phyloP scores from a whole-genome alignment of 23 tunicate genomes.

The Halocynthia aurantium region DNA sequence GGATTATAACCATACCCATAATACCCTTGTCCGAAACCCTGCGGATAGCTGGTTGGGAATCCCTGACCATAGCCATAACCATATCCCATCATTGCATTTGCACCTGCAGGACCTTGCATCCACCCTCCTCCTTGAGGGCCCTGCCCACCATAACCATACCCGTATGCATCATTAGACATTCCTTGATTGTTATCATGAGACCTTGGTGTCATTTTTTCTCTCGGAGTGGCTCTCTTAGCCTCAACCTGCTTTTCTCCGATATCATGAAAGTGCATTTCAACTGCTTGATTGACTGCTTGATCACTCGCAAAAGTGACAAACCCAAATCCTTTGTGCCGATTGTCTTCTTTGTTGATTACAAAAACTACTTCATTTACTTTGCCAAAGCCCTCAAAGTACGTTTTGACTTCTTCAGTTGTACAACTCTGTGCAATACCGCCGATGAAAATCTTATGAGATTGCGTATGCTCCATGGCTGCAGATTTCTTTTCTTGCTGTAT shows the following conservation, averaged over 20 bases:
- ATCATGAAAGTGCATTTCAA: conserved; percentile 78
- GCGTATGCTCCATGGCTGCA: conserved; percentile 26
- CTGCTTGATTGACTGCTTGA: conserved; percentile 83
- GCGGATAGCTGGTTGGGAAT: conserved; percentile 10
- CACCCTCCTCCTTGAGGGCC: conserved; percentile 34
- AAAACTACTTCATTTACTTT: conserved; percentile 69
- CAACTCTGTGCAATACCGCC: conserved; percentile 88
- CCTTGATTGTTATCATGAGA: neutral
- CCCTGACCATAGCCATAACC: conserved; percentile 8
- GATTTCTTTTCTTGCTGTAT: conserved; percentile 66
- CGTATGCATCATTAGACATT: conserved; percentile 35
- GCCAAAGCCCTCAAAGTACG: conserved; percentile 58
- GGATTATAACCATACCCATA: conserved; percentile 17
- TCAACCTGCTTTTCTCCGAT: conserved; percentile 86
- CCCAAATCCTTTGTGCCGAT: conserved; percentile 73
- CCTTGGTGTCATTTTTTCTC: conserved; percentile 47
- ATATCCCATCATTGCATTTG: conserved; percentile 19
- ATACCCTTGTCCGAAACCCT: conserved; percentile 13
- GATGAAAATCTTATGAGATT: conserved; percentile 73
- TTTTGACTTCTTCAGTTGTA: conserved; percentile 55
- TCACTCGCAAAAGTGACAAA: conserved; percentile 93
- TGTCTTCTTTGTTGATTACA: conserved; percentile 64
- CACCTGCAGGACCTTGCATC: conserved; percentile 17
- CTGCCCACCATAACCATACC: conserved; percentile 53
- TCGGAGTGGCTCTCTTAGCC: conserved; percentile 65